Evolutionary conservation across 2,113 vertebrate genomes (phyloP).

Genomic region (Apteryx mantelli): DNA sequence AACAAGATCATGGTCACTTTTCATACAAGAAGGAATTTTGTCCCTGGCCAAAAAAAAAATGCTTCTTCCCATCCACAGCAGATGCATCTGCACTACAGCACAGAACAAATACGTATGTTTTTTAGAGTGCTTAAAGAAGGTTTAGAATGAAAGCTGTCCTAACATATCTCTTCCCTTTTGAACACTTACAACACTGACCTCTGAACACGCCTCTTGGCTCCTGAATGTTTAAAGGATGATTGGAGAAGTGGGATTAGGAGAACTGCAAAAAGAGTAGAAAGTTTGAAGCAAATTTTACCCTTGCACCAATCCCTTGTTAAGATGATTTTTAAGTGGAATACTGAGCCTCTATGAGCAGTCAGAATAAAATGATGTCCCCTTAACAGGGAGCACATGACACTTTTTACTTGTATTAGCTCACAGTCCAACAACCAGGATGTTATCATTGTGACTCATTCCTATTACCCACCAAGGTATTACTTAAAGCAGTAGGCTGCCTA

Average conservation of each 20-base stretch:
- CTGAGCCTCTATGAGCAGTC: background rate
- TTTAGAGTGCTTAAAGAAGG: background rate
- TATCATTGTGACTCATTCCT: slow-evolving; percentile 26
- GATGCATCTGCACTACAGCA: background rate
- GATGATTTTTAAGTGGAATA: background rate
- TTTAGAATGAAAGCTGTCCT: background rate
- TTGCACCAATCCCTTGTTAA: background rate
- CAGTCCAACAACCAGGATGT: slow-evolving; percentile 33
- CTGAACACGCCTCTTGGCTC: background rate
- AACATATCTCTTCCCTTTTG: background rate
- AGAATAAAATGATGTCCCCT: background rate
- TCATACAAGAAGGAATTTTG: background rate
- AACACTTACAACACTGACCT: background rate
- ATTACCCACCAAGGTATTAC: slow-evolving; percentile 27
- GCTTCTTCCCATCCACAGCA: background rate
- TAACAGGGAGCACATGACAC: background rate
- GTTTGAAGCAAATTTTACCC: background rate
- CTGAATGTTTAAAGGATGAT: background rate
- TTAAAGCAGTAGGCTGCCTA: slow-evolving; percentile 11
- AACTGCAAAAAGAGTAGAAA: background rate
- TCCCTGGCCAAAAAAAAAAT: background rate
- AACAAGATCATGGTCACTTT: background rate
- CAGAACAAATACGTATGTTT: background rate
- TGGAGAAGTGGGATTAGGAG: background rate
- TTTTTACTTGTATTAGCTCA: background rate